Base-by-base conservation (phyloP, 2,113 vertebrate species). In the Lipotes vexillifer region DNA sequence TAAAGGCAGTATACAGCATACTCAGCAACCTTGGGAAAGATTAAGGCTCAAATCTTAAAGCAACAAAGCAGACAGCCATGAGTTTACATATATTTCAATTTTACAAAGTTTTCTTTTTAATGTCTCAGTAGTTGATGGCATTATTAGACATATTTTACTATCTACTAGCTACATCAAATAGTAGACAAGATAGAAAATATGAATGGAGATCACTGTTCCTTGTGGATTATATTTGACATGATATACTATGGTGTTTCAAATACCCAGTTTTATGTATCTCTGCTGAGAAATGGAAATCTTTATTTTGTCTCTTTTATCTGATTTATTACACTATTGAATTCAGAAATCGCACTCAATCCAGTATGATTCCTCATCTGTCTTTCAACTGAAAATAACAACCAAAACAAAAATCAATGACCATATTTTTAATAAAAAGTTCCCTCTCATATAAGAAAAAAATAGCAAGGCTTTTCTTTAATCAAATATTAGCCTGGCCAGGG, bases 201-300 rank as follows among this genome's bases (percentile, higher is more conserved):
- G 18, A 97, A 97, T 95, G 36, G 55, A 97, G 88, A 94, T 71
- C 94, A 46, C 31, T 96, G 10, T 93, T 94, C 31, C 90, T 95
- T 61, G 14, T 72, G 41, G 68, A 92, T 90, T 92, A 38, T 87
- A 83, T 68, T 44, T 75, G 1, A 88, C 59, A 90, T 65, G 33
- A 84, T 88, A n/a, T 77, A 87, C 27, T 74, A 55, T 92, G 46
- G 10, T 84, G 33, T 77, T 87, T 78, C 96, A 72, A 96, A 96
- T 97, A 52, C 8, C 6, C 23, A 82, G 10, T 49, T 94, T 96
- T 97, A 85, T 90, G 44, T 74, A 88, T 95, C 65, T 92, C 36
- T 97, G 74, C 78, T 49, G 93, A 95, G 92, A 96, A 97, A 90
- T 96, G 74, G 77, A 95, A 89, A 90, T 98, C 93, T 96, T 97